Percentiles rank a stretch among this genome's conserved stretches.
phyloP scores from a whole-genome alignment of 2,888 invertebrate genomes.

The Eurytoma californica region DNA sequence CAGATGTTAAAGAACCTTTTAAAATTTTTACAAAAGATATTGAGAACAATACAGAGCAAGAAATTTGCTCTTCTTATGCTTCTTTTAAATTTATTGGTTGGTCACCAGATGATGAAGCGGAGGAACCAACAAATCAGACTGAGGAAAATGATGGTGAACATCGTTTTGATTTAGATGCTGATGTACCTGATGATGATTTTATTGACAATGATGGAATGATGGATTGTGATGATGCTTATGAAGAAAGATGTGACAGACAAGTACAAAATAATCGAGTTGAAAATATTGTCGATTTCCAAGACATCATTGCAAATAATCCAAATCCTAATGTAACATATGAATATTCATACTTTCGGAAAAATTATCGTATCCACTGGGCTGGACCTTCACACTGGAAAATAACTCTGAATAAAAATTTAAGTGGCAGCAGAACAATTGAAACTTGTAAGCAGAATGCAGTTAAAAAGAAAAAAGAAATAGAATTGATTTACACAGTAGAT shows the following conservation, averaged over 20 bases:
- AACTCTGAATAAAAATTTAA: conserved; percentile 68
- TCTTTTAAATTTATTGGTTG: conserved; percentile 80
- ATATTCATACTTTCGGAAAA: conserved; percentile 65
- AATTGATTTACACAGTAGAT: conserved; percentile 52
- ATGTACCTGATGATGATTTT: conserved; percentile 56
- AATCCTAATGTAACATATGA: conserved; percentile 60
- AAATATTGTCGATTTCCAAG: conserved; percentile 64
- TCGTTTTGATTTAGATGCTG: conserved; percentile 69
- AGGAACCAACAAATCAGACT: conserved; percentile 22
- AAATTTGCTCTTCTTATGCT: conserved; percentile 80
- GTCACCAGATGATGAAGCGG: conserved; percentile 77
- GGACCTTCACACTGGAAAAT: conserved; percentile 89
- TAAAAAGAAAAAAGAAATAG: conserved; percentile 61
- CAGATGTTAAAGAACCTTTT: conserved; percentile 2
- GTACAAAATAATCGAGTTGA: conserved; percentile 46
- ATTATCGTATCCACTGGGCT: conserved; percentile 79
- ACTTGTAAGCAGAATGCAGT: conserved; percentile 58
- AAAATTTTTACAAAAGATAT: conserved; percentile 30
- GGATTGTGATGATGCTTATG: conserved; percentile 56
- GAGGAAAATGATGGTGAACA: conserved; percentile 55
- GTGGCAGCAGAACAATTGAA: conserved; percentile 48
- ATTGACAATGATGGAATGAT: conserved; percentile 55
- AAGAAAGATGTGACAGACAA: conserved; percentile 54
- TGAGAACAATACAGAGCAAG: conserved; percentile 67
- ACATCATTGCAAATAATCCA: conserved; percentile 56